Evolutionary conservation across 2,888 invertebrate genomes (phyloP).

Genomic region (Synergus gifuensis): DNA sequence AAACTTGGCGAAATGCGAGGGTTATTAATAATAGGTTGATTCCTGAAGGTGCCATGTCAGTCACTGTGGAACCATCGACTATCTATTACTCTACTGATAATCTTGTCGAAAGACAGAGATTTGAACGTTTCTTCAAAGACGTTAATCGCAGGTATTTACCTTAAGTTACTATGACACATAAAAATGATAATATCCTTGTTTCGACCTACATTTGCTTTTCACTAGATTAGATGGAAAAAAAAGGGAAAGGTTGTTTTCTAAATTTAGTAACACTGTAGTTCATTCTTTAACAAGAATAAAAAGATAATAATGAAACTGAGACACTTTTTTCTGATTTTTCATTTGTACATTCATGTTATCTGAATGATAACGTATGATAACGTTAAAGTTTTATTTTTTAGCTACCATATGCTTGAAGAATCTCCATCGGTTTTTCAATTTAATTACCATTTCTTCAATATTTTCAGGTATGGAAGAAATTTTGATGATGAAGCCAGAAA

Average conservation of each 20-base stretch:
- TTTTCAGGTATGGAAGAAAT: constrained; percentile 68
- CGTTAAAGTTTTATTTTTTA: too few relatives aligned
- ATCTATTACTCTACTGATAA: constrained; percentile 54
- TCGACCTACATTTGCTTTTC: too few relatives aligned
- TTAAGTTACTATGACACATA: neutral
- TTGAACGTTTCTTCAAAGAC: constrained; percentile 71
- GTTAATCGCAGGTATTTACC: constrained; percentile 69
- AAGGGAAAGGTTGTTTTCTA: too few relatives aligned
- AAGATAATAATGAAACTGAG: too few relatives aligned
- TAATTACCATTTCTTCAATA: neutral
- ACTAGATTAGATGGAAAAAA: too few relatives aligned
- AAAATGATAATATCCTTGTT: too few relatives aligned
- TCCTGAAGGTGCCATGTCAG: constrained; percentile 84
- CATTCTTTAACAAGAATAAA: too few relatives aligned
- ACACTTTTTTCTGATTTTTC: too few relatives aligned
- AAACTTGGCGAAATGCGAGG: constrained; percentile 92
- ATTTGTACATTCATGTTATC: too few relatives aligned
- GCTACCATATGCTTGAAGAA: too few relatives aligned
- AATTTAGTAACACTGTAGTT: too few relatives aligned
- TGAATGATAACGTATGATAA: neutral
- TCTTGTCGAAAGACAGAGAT: constrained; percentile 58
- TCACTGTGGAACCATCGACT: constrained; percentile 80
- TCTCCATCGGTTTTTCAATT: neutral
- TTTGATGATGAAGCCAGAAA: constrained; percentile 64
- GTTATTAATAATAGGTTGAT: constrained; percentile 91